phyloP scores from a whole-genome alignment of 2,797 vertebrate genomes.

The Pangasius krempfi region DNA sequence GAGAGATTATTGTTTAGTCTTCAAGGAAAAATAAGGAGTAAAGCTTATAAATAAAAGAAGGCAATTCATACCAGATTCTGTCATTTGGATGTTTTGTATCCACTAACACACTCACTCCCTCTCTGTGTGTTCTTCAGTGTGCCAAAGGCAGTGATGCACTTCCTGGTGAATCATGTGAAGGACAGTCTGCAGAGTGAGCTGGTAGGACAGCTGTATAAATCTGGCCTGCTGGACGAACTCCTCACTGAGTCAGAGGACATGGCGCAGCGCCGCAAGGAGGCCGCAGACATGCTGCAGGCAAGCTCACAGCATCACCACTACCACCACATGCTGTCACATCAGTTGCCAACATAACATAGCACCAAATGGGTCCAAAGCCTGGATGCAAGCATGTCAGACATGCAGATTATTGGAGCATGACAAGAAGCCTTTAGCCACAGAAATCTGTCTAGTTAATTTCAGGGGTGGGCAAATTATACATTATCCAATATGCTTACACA shows the following conservation, averaged over 20 bases:
- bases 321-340: neutral
- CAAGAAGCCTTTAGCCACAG: neutral
- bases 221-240: constrained; percentile 88
- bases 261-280: constrained; percentile 95
- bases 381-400: too few relatives aligned
- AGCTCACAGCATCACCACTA: constrained; percentile 6
- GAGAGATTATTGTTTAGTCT: neutral
- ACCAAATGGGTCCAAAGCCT: neutral
- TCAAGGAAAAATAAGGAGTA: neutral
- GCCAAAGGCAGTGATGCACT: constrained; percentile 98
- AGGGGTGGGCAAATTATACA: too few relatives aligned
- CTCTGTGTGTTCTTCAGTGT: constrained; percentile 76
- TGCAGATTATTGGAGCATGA: neutral
- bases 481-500: neutral
- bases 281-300: constrained; percentile 98
- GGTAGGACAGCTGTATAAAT: constrained; percentile 95
- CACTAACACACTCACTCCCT: neutral
- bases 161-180: constrained; percentile 97
- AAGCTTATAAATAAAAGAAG: neutral
- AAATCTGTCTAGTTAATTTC: neutral
- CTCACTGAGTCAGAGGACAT: constrained; percentile 98
- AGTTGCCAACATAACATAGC: neutral
- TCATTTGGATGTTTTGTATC: neutral
- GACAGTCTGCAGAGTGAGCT: constrained; percentile 97
- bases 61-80: neutral